Conservation (phyloP, 2,888 invertebrate species). For the Clepsis dumicolana region DNA sequence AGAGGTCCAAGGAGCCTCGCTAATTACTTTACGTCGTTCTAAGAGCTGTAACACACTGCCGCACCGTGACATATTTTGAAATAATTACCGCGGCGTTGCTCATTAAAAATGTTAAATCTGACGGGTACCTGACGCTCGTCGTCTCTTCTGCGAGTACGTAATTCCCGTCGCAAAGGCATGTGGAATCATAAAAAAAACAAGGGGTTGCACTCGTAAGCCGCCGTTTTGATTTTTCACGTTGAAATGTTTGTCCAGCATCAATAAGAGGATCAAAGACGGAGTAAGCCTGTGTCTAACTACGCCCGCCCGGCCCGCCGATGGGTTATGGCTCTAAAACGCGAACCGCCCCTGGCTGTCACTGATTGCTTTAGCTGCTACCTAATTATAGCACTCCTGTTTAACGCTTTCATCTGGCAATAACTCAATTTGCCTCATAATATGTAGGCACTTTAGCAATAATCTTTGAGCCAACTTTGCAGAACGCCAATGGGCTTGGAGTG, state of each 20-base stretch:
- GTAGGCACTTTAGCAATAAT: conserved; percentile 44
- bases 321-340: conserved; percentile 37
- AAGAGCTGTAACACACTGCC: conserved; percentile 50
- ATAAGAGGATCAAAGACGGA: conserved; percentile 23
- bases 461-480: conserved; percentile 24
- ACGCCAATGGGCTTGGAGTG: conserved; percentile 5
- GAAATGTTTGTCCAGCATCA: conserved; percentile 13
- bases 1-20: conserved; percentile 61
- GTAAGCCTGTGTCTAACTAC: conserved; percentile 11
- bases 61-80: conserved; percentile 34
- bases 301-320: conserved; percentile 18
- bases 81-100: conserved; percentile 30
- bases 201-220: background rate
- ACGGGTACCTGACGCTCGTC: background rate
- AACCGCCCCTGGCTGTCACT: conserved; percentile 47
- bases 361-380: conserved; percentile 62
- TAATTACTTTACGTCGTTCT: conserved; percentile 64
- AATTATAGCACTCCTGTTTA: conserved; percentile 57
- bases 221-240: background rate
- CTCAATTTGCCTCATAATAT: conserved; percentile 47
- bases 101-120: conserved; percentile 23
- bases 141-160: background rate
- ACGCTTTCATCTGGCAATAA: conserved; percentile 60
- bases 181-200: background rate
- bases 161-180: background rate